A percentile compares a stretch with the other conserved stretches of the same genome.
Conservation (phyloP, 2,113 vertebrate genomes). For the Setophaga kirtlandii region DNA sequence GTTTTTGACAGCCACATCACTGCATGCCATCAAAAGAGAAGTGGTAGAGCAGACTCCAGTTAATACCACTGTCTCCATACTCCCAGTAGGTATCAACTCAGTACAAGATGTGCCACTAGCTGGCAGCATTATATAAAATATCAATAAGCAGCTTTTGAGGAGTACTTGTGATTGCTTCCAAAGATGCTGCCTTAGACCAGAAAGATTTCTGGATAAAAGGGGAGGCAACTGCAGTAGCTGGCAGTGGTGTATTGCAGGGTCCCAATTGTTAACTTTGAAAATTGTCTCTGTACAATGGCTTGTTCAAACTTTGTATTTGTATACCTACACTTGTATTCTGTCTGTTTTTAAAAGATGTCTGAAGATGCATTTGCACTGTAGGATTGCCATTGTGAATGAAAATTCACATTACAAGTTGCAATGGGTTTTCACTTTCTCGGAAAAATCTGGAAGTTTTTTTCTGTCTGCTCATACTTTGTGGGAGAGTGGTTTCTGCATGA, state of each 20-base stretch:
- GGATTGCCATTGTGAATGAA: neutral
- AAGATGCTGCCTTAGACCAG: neutral
- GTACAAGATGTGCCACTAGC: slow-evolving; percentile 74
- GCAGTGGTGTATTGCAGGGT: neutral
- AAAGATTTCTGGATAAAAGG: neutral
- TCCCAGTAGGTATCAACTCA: slow-evolving; percentile 9
- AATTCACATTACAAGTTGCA: neutral
- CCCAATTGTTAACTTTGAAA: neutral
- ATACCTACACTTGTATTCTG: neutral
- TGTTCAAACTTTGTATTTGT: neutral
- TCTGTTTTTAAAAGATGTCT: neutral
- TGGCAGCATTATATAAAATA: slow-evolving; percentile 79
- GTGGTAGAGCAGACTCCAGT: neutral
- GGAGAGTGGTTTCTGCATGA: neutral
- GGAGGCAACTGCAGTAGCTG: neutral
- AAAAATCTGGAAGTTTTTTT: neutral
- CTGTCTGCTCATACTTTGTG: neutral
- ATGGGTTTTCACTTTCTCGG: neutral
- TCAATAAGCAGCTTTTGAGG: slow-evolving; percentile 42
- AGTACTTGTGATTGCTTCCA: neutral
- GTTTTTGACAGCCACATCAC: neutral
- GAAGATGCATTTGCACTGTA: neutral
- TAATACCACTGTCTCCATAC: neutral
- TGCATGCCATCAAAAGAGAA: neutral
- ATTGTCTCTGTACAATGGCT: neutral